Conservation (phyloP, 2,888 invertebrate species). For the Harpalus rubripes region DNA sequence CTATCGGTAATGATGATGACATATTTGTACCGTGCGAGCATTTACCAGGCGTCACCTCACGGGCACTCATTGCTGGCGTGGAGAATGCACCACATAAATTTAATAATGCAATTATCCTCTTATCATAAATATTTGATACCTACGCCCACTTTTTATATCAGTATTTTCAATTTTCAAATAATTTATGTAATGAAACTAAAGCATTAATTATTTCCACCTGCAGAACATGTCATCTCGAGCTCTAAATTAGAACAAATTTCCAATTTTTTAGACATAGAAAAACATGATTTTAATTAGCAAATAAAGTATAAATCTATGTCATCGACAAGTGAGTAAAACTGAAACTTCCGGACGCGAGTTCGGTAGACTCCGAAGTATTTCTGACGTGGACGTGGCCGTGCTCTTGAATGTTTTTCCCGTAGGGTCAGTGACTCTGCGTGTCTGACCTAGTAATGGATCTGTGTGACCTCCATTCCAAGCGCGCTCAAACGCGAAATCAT, state of each 20-base stretch:
- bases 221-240: neutral
- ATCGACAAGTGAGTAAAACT: neutral
- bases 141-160: neutral
- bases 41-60: no score
- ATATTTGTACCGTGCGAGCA: no score
- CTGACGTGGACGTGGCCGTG: constrained; percentile 44
- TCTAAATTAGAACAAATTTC: neutral
- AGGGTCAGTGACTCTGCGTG: constrained; percentile 60
- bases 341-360: constrained; percentile 25
- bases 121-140: no score
- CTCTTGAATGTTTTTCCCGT: constrained; percentile 42
- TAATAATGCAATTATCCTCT: no score
- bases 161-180: no score
- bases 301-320: constrained; percentile 40
- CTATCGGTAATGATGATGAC: no score
- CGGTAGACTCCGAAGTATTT: constrained; percentile 49
- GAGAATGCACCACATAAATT: no score
- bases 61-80: no score
- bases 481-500: constrained; percentile 61
- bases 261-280: neutral
- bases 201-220: neutral
- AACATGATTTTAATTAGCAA: constrained; percentile 1
- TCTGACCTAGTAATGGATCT: constrained; percentile 70
- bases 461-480: constrained; percentile 70
- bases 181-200: neutral